These are phyloP conservation scores for Uloborus plumipes DNA, from an alignment of 2,888 invertebrate species.

Conservation along the genomic window DNA sequence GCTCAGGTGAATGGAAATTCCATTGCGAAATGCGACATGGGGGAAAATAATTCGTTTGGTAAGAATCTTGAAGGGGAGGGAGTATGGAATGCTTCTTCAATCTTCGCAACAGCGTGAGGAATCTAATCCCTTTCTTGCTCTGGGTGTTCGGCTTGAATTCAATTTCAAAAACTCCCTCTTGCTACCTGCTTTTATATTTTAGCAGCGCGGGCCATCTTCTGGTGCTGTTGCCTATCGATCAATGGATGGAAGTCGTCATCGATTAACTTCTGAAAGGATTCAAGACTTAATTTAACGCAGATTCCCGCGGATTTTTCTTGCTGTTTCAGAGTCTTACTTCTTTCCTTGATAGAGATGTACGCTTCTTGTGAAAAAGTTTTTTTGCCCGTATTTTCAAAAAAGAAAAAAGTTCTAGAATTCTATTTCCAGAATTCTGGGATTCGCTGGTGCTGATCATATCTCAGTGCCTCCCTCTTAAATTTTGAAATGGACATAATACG, in stretches of 20 bases:
- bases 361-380: too few species aligned
- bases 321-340: too few species aligned
- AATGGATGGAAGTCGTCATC: conserved; percentile 29
- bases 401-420: too few species aligned
- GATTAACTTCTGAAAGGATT: conserved; percentile 38
- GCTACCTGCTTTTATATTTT: not conserved
- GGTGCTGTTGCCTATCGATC: conserved; percentile 43
- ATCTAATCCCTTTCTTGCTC: conserved; percentile 31
- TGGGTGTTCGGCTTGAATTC: conserved; percentile 24
- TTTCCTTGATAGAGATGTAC: too few species aligned
- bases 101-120: conserved; percentile 11
- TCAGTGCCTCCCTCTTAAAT: too few species aligned
- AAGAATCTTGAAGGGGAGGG: too few species aligned
- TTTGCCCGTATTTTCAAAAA: too few species aligned
- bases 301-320: too few species aligned
- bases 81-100: not conserved
- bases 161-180: conserved; percentile 27
- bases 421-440: too few species aligned
- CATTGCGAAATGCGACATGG: conserved; percentile 43
- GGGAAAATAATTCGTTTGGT: conserved; percentile 37
- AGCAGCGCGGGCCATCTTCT: conserved; percentile 2
- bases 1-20: conserved; percentile 18
- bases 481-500: too few species aligned
- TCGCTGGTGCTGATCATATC: too few species aligned
- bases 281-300: too few species aligned